These are phyloP conservation scores for Burhinus oedicnemus DNA, from an alignment of 2,113 vertebrate species.

Conservation along the genomic window DNA sequence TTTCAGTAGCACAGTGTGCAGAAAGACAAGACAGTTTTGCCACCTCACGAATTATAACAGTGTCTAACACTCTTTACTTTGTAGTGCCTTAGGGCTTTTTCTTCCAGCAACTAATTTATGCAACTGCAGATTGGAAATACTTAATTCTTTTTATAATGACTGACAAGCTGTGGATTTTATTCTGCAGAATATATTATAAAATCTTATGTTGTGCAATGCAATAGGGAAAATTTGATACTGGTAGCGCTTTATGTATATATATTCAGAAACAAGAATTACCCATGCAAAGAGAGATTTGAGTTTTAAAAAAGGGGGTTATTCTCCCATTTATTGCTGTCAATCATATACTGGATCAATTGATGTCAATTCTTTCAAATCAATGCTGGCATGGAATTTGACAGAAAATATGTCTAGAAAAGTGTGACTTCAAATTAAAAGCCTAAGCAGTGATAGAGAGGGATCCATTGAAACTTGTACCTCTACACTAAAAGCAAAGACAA, in stretches of 20 bases:
- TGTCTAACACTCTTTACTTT: neutral
- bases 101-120: conserved; percentile 54
- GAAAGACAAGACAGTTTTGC: conserved; percentile 15
- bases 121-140: conserved; percentile 14
- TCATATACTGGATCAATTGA: neutral
- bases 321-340: neutral
- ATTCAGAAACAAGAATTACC: neutral
- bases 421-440: neutral
- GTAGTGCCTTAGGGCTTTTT: conserved; percentile 49
- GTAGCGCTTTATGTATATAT: neutral
- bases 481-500: neutral
- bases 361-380: neutral
- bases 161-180: conserved; percentile 36
- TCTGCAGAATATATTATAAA: conserved; percentile 6
- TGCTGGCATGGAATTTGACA: neutral
- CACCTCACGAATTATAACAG: neutral
- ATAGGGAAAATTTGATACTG: neutral
- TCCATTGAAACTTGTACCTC: neutral
- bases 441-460: neutral
- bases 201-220: neutral
- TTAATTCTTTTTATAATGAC: conserved; percentile 25
- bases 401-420: neutral
- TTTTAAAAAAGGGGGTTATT: neutral
- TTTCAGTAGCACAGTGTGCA: neutral
- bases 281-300: neutral